A percentile compares a stretch with the other conserved stretches of the same genome.
These are phyloP conservation scores for Syrphus vitripennis DNA, from an alignment of 2,888 invertebrate species.

Conservation along the genomic window DNA sequence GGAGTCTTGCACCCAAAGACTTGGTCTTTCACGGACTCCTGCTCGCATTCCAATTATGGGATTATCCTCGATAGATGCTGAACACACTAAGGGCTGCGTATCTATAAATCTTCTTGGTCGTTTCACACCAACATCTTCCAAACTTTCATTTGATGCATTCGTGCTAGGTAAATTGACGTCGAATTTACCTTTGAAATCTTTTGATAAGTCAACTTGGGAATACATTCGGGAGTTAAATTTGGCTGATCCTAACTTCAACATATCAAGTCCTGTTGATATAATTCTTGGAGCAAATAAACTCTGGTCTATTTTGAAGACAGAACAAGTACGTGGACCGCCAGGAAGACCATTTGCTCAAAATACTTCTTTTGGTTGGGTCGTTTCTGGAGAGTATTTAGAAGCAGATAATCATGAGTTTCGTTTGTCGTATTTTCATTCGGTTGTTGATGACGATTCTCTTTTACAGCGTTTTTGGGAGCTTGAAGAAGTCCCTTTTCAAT, in stretches of 20 bases:
- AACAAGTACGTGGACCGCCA: background rate
- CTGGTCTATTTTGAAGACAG: too few relatives aligned
- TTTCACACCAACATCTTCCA: background rate
- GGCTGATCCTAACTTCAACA: conserved; percentile 54
- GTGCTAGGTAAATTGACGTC: background rate
- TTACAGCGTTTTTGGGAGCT: conserved; percentile 33
- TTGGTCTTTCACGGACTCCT: background rate
- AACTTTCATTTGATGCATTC: background rate
- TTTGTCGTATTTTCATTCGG: background rate
- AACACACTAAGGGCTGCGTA: background rate
- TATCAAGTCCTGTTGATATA: conserved; percentile 46
- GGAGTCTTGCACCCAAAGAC: background rate
- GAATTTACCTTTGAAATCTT: background rate
- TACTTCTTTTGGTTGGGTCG: background rate
- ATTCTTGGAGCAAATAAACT: conserved; percentile 50
- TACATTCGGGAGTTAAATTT: conserved; percentile 29
- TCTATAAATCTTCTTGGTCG: background rate
- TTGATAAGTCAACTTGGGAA: conserved; percentile 11
- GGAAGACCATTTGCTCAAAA: conserved; percentile 7
- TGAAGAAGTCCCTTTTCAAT: conserved; percentile 1
- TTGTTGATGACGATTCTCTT: too few relatives aligned
- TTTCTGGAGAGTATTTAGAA: background rate
- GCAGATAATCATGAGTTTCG: background rate
- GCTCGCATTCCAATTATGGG: conserved; percentile 3
- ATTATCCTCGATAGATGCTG: background rate